phyloP scores from a whole-genome alignment of 2,797 vertebrate species.

The Fundulus diaphanus region DNA sequence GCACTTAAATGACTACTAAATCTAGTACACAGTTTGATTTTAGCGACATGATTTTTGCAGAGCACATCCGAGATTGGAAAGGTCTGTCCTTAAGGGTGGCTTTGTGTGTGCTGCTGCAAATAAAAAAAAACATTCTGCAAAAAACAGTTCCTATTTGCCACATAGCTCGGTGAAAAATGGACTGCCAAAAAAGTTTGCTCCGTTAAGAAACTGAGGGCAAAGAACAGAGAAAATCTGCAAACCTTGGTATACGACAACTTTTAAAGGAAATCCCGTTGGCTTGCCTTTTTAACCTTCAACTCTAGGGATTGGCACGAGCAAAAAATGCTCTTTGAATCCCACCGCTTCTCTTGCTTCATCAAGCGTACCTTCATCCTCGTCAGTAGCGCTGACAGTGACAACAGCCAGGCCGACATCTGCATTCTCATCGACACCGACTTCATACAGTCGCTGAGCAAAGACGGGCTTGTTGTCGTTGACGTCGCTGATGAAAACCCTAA shows the following conservation, averaged over 20 bases:
- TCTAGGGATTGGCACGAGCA: constrained; percentile 20
- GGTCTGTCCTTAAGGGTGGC: constrained; percentile 42
- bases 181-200: constrained; percentile 31
- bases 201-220: constrained; percentile 12
- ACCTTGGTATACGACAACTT: constrained; percentile 22
- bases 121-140: constrained; percentile 20
- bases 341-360: constrained; percentile 30
- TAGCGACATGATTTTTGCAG: constrained; percentile 38
- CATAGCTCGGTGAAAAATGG: constrained; percentile 25
- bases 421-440: constrained; percentile 87
- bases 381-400: constrained; percentile 86
- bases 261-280: constrained; percentile 28
- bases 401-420: constrained; percentile 86
- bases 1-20: constrained; percentile 63
- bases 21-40: constrained; percentile 58
- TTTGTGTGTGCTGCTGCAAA: constrained; percentile 46
- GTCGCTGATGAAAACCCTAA: constrained; percentile 89
- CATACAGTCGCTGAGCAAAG: constrained; percentile 86
- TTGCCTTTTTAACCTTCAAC: constrained; percentile 49
- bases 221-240: constrained; percentile 19
- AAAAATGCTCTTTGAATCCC: constrained; percentile 26
- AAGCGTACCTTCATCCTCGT: constrained; percentile 88
- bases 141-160: constrained; percentile 41
- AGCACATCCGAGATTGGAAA: constrained; percentile 49
- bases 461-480: constrained; percentile 92